Base-by-base conservation (phyloP, 2,888 invertebrate genomes). In the Cacoxenus indagator region DNA sequence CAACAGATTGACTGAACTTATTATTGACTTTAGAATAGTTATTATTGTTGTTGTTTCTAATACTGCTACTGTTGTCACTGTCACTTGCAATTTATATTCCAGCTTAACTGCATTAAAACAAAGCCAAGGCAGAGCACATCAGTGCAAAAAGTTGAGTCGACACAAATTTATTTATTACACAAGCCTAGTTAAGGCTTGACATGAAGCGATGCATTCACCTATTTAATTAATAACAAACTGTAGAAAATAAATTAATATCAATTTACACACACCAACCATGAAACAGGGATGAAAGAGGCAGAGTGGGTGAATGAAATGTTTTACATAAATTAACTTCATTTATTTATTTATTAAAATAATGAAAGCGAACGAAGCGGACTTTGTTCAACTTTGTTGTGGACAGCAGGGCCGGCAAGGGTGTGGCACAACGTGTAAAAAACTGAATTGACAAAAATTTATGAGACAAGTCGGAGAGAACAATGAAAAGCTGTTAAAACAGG, bases 171-270 rank as follows among this genome's bases (percentile, higher is more conserved):
- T 78, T 78, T 78, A 76, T 76, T 78, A 73, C 74, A 51, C 68
- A 70, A 24, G 14, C 9, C 48, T 19, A 48, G 48, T 31, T 31
- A 31, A 31, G 19, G 19, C 19, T 4, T 19, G 19, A 19, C 22
- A 48, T 11, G 14, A 55, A 55, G 5, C 2, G 26, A 55, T 24
- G 26, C 54, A 72, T 77, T 76, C 73, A 76, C 77, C 74, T 77
- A 76, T 76, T 76, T 76, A 76, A 76, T 76, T 76, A 76, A 76
- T 76, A 76, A 77, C 77, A 76, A 76, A 76, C 76, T 76, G 61
- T 70, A 74, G 68, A 67, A 68, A 67, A 45, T 54, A 17, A 51
- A 37, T 5, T 19, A 64, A 48, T n/a, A 17, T 4, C 64, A 64
- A 2, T 14, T n/a, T n/a, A 59, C n/a, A 8, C 64, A 43, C 62